Conservation (phyloP, 2,888 invertebrate species). For the Drosophila mayaguana region DNA sequence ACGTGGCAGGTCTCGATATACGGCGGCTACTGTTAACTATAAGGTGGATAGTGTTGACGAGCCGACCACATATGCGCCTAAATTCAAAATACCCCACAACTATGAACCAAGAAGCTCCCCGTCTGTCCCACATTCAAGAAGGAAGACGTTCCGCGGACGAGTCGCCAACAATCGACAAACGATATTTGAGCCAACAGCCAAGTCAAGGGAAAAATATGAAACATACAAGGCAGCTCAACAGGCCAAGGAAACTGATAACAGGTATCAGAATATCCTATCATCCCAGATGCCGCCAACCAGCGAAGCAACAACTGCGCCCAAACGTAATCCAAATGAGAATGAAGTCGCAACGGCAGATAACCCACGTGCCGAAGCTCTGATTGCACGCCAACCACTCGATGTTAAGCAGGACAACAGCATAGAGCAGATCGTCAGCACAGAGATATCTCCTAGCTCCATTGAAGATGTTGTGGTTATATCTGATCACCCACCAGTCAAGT, state of each 20-base stretch:
- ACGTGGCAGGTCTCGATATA: slow-evolving; percentile 84
- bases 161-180: slow-evolving; percentile 48
- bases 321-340: slow-evolving; percentile 67
- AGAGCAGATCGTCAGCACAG: slow-evolving; percentile 54
- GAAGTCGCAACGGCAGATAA: slow-evolving; percentile 52
- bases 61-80: slow-evolving; percentile 84
- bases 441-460: slow-evolving; percentile 48
- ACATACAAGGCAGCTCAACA: slow-evolving; percentile 64
- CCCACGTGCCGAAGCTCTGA: slow-evolving; percentile 82
- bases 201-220: slow-evolving; percentile 73
- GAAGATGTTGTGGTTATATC: slow-evolving; percentile 72
- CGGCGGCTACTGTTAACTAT: slow-evolving; percentile 76
- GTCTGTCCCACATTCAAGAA: slow-evolving; percentile 36
- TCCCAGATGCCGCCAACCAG: neutral
- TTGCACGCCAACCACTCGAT: slow-evolving; percentile 63
- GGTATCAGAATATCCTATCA: neutral
- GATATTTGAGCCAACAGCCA: slow-evolving; percentile 37
- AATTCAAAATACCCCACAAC: slow-evolving; percentile 66
- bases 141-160: slow-evolving; percentile 73
- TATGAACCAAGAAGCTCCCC: slow-evolving; percentile 48
- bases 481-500: slow-evolving; percentile 79
- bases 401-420: slow-evolving; percentile 78
- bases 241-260: slow-evolving; percentile 45
- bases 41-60: slow-evolving; percentile 76
- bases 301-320: slow-evolving; percentile 17